Conservation (phyloP, 2,888 invertebrate species). For the Lasioglossum morio region DNA sequence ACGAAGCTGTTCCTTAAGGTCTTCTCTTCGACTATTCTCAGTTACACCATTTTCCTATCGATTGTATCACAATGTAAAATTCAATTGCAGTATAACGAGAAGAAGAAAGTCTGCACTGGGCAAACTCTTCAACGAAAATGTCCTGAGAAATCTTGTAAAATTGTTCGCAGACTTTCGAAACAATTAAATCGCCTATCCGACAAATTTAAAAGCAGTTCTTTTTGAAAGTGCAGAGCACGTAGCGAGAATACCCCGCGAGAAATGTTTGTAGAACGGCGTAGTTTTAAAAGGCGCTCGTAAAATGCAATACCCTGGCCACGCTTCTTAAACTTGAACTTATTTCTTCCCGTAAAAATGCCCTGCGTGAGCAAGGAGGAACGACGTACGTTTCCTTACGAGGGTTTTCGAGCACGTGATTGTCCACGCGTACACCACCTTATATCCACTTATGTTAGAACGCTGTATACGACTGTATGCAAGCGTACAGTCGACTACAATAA, state of each 20-base stretch:
- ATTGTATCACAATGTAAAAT: too few species aligned
- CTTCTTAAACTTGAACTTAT: conserved; percentile 55
- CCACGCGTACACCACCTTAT: conserved; percentile 20
- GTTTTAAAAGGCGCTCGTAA: conserved; percentile 44
- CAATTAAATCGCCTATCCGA: conserved; percentile 21
- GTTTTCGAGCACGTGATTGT: conserved; percentile 30
- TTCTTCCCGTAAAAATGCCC: conserved; percentile 25
- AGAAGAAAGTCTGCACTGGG: not conserved
- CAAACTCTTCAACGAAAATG: not conserved
- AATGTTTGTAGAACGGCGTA: conserved; percentile 22
- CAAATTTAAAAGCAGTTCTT: conserved; percentile 20
- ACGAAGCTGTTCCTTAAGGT: too few species aligned
- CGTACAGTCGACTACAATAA: not conserved
- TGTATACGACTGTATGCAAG: not conserved
- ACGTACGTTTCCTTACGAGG: conserved; percentile 23
- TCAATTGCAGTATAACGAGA: not conserved
- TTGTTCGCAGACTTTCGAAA: conserved; percentile 4
- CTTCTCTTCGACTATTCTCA: too few species aligned
- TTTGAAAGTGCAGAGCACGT: conserved; percentile 16
- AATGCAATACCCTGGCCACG: conserved; percentile 28
- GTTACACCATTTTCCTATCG: too few species aligned
- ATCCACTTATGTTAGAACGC: not conserved
- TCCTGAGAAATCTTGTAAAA: not conserved
- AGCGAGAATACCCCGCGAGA: conserved; percentile 2
- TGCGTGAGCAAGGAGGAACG: conserved; percentile 24